These are phyloP conservation scores for Poecilus cupreus DNA, from an alignment of 2,888 invertebrate species.

Conservation along the genomic window DNA sequence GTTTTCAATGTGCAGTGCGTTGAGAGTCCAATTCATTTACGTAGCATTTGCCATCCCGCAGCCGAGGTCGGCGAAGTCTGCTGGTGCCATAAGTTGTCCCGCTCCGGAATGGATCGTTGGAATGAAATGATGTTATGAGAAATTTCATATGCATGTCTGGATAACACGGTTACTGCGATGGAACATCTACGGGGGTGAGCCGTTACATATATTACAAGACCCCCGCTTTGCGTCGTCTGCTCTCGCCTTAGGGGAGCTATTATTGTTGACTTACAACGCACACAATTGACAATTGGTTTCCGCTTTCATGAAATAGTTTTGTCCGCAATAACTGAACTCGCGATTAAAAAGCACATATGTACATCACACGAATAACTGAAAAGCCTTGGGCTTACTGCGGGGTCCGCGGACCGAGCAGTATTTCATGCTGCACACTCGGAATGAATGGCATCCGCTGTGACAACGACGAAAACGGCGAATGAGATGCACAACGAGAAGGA, in stretches of 20 bases:
- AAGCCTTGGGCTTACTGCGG: background rate
- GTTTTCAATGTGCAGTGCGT: too few relatives aligned
- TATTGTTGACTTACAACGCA: background rate
- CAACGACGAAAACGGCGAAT: background rate
- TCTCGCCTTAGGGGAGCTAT: background rate
- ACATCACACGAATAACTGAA: constrained; percentile 13
- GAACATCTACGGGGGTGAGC: constrained; percentile 25
- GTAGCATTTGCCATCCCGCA: background rate
- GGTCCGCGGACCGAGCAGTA: background rate
- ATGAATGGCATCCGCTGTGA: background rate
- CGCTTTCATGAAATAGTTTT: background rate
- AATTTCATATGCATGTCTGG: constrained; percentile 51
- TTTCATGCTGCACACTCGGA: background rate
- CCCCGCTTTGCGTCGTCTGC: background rate
- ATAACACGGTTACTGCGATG: constrained; percentile 48
- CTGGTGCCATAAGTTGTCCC: constrained; percentile 12
- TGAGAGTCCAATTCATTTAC: constrained; percentile 13
- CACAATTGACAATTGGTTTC: background rate
- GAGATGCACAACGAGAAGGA: constrained; percentile 15
- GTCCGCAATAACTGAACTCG: background rate
- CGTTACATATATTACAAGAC: constrained; percentile 46
- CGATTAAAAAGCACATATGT: constrained; percentile 30
- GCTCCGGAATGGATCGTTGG: constrained; percentile 30
- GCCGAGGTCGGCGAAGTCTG: background rate
- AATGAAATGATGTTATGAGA: constrained; percentile 43